A percentile compares a stretch with the other conserved stretches of the same genome.
These are phyloP conservation scores for Agrypnus murinus DNA, from an alignment of 2,888 invertebrate genomes.

Conservation along the genomic window DNA sequence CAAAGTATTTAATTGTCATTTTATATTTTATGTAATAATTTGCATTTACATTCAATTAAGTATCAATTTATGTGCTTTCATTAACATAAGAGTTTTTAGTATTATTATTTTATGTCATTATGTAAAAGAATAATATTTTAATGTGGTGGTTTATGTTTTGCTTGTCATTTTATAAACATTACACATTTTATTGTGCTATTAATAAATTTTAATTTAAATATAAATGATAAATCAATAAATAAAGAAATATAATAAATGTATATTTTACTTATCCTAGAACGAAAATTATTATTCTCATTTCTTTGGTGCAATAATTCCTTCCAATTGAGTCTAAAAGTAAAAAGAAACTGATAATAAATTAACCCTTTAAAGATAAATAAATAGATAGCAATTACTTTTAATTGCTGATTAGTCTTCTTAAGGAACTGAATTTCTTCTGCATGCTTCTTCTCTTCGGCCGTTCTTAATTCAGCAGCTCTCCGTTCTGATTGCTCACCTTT, in stretches of 20 bases:
- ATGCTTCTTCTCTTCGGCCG: constrained; percentile 94
- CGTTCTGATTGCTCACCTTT: constrained; percentile 89
- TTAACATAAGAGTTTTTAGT: constrained; percentile 44
- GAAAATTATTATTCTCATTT: constrained; percentile 75
- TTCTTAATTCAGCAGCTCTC: constrained; percentile 85
- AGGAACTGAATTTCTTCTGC: constrained; percentile 93
- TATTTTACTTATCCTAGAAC: background rate
- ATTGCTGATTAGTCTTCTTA: constrained; percentile 94
- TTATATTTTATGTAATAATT: constrained; percentile 64
- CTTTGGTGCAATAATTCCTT: constrained; percentile 95
- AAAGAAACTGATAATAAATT: constrained; percentile 41
- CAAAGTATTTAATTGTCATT: constrained; percentile 66
- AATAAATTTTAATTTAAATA: constrained; percentile 50
- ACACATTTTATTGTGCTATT: constrained; percentile 52
- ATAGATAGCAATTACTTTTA: constrained; percentile 88
- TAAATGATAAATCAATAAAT: constrained; percentile 55
- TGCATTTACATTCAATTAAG: constrained; percentile 35
- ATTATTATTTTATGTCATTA: constrained; percentile 30
- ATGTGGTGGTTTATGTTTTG: constrained; percentile 54
- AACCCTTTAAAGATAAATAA: no score
- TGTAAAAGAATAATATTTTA: constrained; percentile 44
- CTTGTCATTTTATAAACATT: constrained; percentile 56
- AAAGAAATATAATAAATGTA: constrained; percentile 50
- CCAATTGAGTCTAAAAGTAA: constrained; percentile 86
- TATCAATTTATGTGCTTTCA: constrained; percentile 40